Conservation (phyloP, 2,113 vertebrate species). For the Collichthys lucidus region DNA sequence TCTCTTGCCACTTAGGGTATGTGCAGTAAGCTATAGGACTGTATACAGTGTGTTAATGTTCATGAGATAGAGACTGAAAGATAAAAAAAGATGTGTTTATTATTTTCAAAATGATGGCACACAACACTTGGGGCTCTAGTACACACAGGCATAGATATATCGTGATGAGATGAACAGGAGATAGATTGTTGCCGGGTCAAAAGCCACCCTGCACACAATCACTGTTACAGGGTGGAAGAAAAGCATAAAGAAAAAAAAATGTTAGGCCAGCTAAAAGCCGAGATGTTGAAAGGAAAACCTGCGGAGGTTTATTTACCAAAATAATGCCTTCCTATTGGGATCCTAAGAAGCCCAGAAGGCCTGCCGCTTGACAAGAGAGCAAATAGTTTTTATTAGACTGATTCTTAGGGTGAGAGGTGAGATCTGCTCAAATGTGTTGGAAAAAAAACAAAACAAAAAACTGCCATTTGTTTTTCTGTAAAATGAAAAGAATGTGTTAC, state of each 20-base stretch:
- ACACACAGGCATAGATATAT: neutral
- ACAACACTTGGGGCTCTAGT: constrained; percentile 2
- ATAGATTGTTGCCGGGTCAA: constrained; percentile 19
- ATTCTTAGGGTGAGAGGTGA: constrained; percentile 27
- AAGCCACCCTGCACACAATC: neutral
- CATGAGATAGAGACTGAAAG: neutral
- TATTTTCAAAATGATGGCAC: constrained; percentile 1
- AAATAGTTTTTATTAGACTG: constrained; percentile 40
- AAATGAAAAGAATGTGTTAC: neutral
- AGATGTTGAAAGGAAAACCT: neutral
- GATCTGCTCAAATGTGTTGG: constrained; percentile 18
- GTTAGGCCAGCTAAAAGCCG: neutral
- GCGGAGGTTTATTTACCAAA: constrained; percentile 42
- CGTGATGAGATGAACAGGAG: neutral
- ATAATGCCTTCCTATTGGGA: constrained; percentile 36
- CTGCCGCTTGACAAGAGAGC: constrained; percentile 33
- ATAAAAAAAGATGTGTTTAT: neutral
- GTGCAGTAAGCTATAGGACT: neutral
- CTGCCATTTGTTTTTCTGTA: neutral
- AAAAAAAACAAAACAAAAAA: neutral
- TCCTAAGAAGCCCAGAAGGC: constrained; percentile 39
- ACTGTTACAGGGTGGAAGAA: neutral
- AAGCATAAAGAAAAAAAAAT: constrained; percentile 5
- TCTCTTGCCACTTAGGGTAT: neutral
- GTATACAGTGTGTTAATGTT: neutral